A percentile compares a stretch with the other conserved stretches of the same genome.
Conservation (phyloP, 1,140 invertebrate species). For the Arion vulgaris region DNA sequence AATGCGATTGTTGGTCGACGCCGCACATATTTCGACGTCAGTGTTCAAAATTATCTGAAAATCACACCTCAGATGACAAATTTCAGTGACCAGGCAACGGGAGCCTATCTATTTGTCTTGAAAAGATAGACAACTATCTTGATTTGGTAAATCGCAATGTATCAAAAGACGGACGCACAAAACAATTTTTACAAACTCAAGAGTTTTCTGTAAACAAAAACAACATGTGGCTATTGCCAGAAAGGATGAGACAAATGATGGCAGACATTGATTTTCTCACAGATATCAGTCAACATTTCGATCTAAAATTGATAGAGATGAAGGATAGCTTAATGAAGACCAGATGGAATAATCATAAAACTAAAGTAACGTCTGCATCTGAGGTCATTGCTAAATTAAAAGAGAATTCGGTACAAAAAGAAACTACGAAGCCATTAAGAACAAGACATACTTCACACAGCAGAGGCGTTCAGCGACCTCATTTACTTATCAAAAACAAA, state of each 20-base stretch:
- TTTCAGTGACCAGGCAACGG: too few relatives aligned
- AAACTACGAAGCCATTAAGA: not conserved
- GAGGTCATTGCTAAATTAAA: not conserved
- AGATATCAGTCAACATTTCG: not conserved
- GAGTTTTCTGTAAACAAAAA: not conserved
- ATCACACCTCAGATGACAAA: too few relatives aligned
- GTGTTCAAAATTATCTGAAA: too few relatives aligned
- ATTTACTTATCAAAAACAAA: not conserved
- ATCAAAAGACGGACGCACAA: too few relatives aligned
- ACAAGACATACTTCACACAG: not conserved
- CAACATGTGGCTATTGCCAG: not conserved
- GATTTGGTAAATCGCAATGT: too few relatives aligned
- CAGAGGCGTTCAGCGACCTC: not conserved
- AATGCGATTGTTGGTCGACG: too few relatives aligned
- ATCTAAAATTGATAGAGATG: not conserved
- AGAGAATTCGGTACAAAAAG: not conserved
- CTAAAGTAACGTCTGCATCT: not conserved
- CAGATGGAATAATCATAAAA: not conserved
- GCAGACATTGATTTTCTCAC: not conserved
- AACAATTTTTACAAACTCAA: too few relatives aligned
- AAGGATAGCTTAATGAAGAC: too few relatives aligned
- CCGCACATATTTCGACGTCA: too few relatives aligned
- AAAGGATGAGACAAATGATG: not conserved
- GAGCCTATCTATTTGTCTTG: too few relatives aligned
- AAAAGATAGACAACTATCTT: too few relatives aligned